These are phyloP conservation scores for Elysia crispata DNA, from an alignment of 2,888 invertebrate genomes.

Conservation along the genomic window DNA sequence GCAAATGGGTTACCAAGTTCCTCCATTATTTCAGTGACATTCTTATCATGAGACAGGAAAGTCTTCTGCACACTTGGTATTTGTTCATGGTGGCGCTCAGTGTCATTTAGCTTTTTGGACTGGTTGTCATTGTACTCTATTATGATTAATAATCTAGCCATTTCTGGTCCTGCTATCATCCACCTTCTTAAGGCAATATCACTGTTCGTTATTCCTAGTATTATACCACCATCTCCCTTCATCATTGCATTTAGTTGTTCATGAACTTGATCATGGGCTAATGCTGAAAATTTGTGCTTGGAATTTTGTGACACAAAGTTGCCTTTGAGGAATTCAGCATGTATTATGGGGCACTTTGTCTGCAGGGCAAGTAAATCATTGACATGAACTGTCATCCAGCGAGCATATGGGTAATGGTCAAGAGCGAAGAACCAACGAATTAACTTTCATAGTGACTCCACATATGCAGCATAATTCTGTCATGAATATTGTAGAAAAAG, in stretches of 20 bases:
- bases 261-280: constrained; percentile 54
- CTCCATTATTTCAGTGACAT: not conserved
- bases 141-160: too few relatives aligned
- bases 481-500: constrained; percentile 40
- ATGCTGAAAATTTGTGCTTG: constrained; percentile 40
- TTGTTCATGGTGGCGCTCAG: constrained; percentile 52
- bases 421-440: constrained; percentile 50
- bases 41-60: constrained; percentile 47
- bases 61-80: constrained; percentile 44
- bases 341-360: not conserved
- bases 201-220: constrained; percentile 52
- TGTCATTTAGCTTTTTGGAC: too few relatives aligned
- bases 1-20: constrained; percentile 19
- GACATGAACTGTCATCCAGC: constrained; percentile 51
- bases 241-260: constrained; percentile 53
- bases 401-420: constrained; percentile 49
- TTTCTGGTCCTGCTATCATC: constrained; percentile 52
- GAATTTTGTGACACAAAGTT: constrained; percentile 43
- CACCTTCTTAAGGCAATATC: constrained; percentile 45
- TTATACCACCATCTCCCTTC: constrained; percentile 51
- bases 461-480: constrained; percentile 34
- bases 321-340: constrained; percentile 13
- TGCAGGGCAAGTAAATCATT: constrained; percentile 19
- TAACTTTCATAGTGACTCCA: constrained; percentile 34
- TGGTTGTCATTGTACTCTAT: too few relatives aligned